These are phyloP conservation scores for Hanleya hanleyi DNA, from an alignment of 2,888 invertebrate genomes.

Conservation along the genomic window DNA sequence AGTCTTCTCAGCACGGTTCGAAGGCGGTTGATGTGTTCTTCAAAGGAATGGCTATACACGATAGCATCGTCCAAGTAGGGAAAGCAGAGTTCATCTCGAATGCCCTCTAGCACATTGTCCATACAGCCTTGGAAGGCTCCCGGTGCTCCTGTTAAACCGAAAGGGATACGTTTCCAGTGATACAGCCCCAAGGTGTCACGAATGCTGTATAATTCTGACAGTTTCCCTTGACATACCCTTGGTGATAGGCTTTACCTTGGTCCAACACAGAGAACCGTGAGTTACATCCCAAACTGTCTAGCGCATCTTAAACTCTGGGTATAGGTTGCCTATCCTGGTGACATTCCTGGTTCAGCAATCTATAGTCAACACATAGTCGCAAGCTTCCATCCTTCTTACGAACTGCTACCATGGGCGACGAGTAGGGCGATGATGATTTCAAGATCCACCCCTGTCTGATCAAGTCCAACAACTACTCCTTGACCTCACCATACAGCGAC, in stretches of 20 bases:
- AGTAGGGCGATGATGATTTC: not conserved
- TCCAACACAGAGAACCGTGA: slow-evolving; percentile 6
- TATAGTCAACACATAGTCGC: slow-evolving; percentile 9
- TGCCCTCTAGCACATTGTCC: not conserved
- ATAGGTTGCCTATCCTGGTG: not conserved
- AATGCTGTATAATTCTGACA: slow-evolving; percentile 6
- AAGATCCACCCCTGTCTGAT: not conserved
- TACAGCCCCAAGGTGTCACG: not conserved
- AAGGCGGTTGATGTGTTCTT: slow-evolving; percentile 9
- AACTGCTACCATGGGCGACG: not conserved
- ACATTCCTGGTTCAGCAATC: not conserved
- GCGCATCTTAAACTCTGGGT: not conserved
- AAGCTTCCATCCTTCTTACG: slow-evolving; percentile 8
- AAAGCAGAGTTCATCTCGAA: slow-evolving; percentile 4
- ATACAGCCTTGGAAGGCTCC: slow-evolving; percentile 8
- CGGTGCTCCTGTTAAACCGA: slow-evolving; percentile 2
- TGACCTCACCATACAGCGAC: slow-evolving; percentile 5
- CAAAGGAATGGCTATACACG: not conserved
- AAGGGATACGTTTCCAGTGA: slow-evolving; percentile 6
- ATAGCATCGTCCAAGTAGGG: slow-evolving; percentile 10
- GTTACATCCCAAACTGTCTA: not conserved
- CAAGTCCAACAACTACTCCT: slow-evolving; percentile 9
- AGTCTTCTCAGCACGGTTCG: slow-evolving; percentile 8
- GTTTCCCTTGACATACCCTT: not conserved
- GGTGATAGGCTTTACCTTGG: slow-evolving; percentile 6